A percentile compares a stretch with the other conserved stretches of the same genome.
Evolutionary conservation across 2,888 invertebrate species (phyloP).

Genomic region (Drosophila austrosaltans): DNA sequence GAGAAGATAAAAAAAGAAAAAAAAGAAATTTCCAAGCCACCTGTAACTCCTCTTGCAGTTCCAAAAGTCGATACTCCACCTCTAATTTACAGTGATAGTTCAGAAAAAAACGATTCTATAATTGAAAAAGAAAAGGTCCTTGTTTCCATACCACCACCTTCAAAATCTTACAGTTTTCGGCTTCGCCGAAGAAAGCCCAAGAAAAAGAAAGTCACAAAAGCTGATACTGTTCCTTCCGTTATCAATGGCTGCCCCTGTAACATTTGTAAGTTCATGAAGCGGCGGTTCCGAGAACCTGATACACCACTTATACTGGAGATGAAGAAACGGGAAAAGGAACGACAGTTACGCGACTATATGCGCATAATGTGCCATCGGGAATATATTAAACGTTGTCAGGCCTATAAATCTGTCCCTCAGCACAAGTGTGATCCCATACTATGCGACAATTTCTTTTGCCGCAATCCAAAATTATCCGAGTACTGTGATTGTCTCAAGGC

Average conservation of each 20-base stretch:
- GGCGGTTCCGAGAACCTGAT: conserved; percentile 16
- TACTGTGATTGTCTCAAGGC: conserved; percentile 56
- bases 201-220: neutral
- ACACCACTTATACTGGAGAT: conserved; percentile 39
- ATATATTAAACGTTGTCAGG: neutral
- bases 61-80: no score
- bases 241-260: conserved; percentile 28
- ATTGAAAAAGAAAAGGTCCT: no score
- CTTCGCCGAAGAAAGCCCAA: neutral
- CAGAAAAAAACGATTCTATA: no score
- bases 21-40: no score
- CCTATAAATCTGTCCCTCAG: conserved; percentile 16
- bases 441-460: conserved; percentile 41
- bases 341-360: conserved; percentile 25
- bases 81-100: no score
- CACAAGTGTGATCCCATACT: conserved; percentile 44
- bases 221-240: neutral
- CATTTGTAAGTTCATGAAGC: conserved; percentile 29
- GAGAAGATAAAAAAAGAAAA: no score
- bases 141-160: no score
- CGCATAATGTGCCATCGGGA: conserved; percentile 26
- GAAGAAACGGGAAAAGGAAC: conserved; percentile 31
- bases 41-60: no score
- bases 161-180: no score
- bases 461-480: conserved; percentile 27